Conservation (phyloP, 2,113 vertebrate species). For the Percina caprodes region DNA sequence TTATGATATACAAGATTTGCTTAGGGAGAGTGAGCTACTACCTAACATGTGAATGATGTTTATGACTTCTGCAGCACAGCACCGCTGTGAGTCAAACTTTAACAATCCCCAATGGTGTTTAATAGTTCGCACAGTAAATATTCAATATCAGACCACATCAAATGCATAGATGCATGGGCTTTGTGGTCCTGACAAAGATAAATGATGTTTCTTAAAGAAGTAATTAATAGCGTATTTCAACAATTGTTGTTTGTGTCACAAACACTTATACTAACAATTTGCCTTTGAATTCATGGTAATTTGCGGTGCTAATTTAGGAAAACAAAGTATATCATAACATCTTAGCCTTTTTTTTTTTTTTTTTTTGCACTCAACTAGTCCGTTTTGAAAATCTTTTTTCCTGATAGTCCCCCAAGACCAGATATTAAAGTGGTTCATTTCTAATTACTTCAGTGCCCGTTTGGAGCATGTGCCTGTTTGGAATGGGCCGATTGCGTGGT, state of each 20-base stretch:
- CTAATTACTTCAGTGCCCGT: neutral
- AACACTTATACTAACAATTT: neutral
- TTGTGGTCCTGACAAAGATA: neutral
- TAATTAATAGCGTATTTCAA: neutral
- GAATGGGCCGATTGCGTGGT: no score
- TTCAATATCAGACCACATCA: neutral
- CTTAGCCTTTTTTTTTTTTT: neutral
- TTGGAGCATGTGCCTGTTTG: no score
- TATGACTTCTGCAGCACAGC: constrained; percentile 2
- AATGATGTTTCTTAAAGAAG: neutral
- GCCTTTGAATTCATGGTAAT: constrained; percentile 40
- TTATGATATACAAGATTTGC: constrained; percentile 14
- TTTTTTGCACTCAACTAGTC: neutral
- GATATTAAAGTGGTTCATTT: constrained; percentile 3
- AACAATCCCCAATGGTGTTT: neutral
- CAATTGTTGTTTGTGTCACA: neutral
- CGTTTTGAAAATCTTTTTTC: neutral
- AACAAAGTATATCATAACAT: neutral
- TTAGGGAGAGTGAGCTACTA: neutral
- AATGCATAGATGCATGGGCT: neutral
- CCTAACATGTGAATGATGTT: neutral
- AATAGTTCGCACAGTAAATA: neutral
- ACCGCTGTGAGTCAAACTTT: neutral
- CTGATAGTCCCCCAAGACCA: neutral
- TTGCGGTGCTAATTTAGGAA: constrained; percentile 33